Base-by-base conservation (phyloP, 2,888 invertebrate genomes). In the Fissipunctia ypsillon region DNA sequence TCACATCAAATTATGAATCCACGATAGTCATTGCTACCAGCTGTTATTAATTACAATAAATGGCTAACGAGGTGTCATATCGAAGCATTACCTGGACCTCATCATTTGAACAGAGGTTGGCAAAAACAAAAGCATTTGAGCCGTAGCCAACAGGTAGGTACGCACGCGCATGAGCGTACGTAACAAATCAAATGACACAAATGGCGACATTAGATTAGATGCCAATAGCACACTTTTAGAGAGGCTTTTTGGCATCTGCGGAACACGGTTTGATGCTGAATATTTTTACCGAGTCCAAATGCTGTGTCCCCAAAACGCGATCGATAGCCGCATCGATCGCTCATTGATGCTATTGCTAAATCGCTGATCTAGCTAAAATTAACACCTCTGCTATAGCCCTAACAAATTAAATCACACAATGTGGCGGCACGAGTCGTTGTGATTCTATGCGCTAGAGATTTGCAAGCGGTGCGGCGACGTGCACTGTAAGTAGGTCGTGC, bases 401-500 rank as follows among this genome's bases (percentile, higher is more conserved):
- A 86, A 82, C 86, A 87, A 87, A 88, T 89, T 84, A 88, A 89
- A 88, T 86, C 81, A 84, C 82, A 87, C 84, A 90, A 89, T 88
- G 86, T 87, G 87, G 87, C 81, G 50, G 84, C 81, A 85, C 87
- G 88, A 87, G 83, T 81, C 73, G 85, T 71, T 84, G 84, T 78
- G 70, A 87, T 86, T 88, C 85, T 86, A 87, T 88, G 86, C 84
- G 88, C 80, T 78, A 87, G 91, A 94, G 94, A 95, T 95, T 95
- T 94, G 95, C 95, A 94, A 94, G 91, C 91, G 73, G 88, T 88
- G 90, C 91, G 88, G 90, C 93, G 91, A 90, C 91, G 92, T 91
- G 93, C 91, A 88, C 90, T 91, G 93, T 93, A 96, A 94, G 94
- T 96, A 88, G 96, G 95, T 91, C 94, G 93, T 86, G 91, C 88